These are phyloP conservation scores for Brachymystax lenok DNA, from an alignment of 2,797 vertebrate species.

Conservation along the genomic window DNA sequence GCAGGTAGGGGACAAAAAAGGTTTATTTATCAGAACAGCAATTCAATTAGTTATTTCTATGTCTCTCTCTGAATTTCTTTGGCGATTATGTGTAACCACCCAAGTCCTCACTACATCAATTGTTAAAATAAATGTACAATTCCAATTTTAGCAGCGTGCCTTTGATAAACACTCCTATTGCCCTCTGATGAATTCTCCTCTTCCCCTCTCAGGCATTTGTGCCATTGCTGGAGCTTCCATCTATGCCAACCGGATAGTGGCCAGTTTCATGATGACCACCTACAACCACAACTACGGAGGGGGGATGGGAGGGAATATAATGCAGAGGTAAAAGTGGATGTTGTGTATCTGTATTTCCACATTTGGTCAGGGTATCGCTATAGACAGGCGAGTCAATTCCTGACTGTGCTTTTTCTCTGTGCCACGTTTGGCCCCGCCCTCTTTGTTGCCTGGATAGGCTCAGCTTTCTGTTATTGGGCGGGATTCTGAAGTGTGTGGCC, in stretches of 20 bases:
- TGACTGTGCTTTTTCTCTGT: conserved; percentile 10
- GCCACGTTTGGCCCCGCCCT: conserved; percentile 87
- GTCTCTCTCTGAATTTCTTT: neutral
- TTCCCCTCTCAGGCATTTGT: conserved; percentile 78
- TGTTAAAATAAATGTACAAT: neutral
- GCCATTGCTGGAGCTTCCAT: conserved; percentile 86
- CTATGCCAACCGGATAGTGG: conserved; percentile 90
- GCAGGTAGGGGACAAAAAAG: conserved; percentile 68
- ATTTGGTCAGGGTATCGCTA: neutral
- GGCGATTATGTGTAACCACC: neutral
- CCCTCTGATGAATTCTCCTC: neutral
- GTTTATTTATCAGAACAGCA: neutral
- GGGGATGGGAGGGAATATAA: conserved; percentile 16
- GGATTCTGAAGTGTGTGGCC: conserved; percentile 86
- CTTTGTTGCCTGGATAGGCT: conserved; percentile 88
- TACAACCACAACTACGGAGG: conserved; percentile 42
- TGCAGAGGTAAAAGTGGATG: conserved; percentile 53
- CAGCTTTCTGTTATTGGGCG: conserved; percentile 83
- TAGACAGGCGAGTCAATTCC: neutral
- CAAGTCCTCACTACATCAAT: neutral
- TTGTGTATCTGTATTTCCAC: neutral
- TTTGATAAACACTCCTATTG: neutral
- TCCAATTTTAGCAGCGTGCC: neutral
- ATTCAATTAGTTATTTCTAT: neutral
- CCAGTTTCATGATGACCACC: conserved; percentile 76